phyloP scores from a whole-genome alignment of 2,113 vertebrate species.

The Aplodontia rufa region DNA sequence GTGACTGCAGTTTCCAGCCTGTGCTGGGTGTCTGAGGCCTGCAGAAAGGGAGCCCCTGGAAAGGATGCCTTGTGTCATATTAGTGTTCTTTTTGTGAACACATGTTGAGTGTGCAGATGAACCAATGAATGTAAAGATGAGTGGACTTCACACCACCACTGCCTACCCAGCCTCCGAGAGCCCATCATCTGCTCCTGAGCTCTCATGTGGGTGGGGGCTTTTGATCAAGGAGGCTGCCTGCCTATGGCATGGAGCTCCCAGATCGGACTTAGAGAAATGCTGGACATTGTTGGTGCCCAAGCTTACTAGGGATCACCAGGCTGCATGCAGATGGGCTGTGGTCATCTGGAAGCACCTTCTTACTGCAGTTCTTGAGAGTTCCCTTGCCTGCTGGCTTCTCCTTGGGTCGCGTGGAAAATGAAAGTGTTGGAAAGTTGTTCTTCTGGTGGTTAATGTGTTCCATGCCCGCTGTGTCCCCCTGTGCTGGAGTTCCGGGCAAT shows the following conservation, averaged over 20 bases:
- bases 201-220: fast-evolving
- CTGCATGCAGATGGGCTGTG: neutral
- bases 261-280: neutral
- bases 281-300: neutral
- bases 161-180: neutral
- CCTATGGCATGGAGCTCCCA: neutral
- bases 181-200: neutral
- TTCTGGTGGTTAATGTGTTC: conserved; percentile 56
- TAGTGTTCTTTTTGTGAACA: neutral
- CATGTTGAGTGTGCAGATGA: neutral
- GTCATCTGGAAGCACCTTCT: neutral
- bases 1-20: neutral
- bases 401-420: conserved; percentile 32
- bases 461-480: conserved; percentile 78
- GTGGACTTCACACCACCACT: fast-evolving
- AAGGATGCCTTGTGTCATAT: neutral
- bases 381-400: conserved; percentile 57
- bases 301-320: fast-evolving
- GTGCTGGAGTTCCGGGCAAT: conserved; percentile 83
- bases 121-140: neutral
- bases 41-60: neutral
- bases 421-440: conserved; percentile 10
- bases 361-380: neutral
- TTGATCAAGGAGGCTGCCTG: neutral
- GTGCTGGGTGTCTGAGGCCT: neutral